Percentiles rank a stretch among this genome's conserved stretches.
Evolutionary conservation across 2,888 invertebrate genomes (phyloP).

Genomic region (Oeneis ivallda): DNA sequence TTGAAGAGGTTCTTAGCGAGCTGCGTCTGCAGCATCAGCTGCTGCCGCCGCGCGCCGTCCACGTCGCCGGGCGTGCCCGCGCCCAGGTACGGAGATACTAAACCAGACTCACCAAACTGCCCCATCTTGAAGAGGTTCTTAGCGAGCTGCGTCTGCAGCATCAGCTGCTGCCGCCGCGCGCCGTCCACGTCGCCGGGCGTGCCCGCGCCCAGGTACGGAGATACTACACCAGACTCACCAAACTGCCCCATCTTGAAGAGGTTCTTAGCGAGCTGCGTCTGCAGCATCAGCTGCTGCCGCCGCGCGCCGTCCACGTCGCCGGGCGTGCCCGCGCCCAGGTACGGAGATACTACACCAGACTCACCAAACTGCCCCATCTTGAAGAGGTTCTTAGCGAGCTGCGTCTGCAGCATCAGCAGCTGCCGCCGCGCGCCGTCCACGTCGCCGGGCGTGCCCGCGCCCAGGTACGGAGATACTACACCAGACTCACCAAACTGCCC

Average conservation of each 20-base stretch:
- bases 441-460: constrained; percentile 56
- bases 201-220: constrained; percentile 62
- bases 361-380: constrained; percentile 76
- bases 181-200: constrained; percentile 64
- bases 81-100: constrained; percentile 64
- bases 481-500: constrained; percentile 67
- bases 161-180: constrained; percentile 69
- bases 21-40: constrained; percentile 69
- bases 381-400: constrained; percentile 76
- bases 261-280: constrained; percentile 75
- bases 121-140: constrained; percentile 79
- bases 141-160: constrained; percentile 74
- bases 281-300: constrained; percentile 71
- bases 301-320: constrained; percentile 70
- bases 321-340: constrained; percentile 56
- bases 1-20: constrained; percentile 78
- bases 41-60: constrained; percentile 72
- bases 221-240: constrained; percentile 55
- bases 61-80: constrained; percentile 59
- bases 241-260: constrained; percentile 78
- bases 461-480: constrained; percentile 66
- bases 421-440: constrained; percentile 71
- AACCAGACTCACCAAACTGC: constrained; percentile 64
- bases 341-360: constrained; percentile 58
- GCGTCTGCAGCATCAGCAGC: constrained; percentile 71